A percentile compares a stretch with the other conserved stretches of the same genome.
Conservation (phyloP, 2,888 invertebrate genomes). For the Lithophane semibrunnea region DNA sequence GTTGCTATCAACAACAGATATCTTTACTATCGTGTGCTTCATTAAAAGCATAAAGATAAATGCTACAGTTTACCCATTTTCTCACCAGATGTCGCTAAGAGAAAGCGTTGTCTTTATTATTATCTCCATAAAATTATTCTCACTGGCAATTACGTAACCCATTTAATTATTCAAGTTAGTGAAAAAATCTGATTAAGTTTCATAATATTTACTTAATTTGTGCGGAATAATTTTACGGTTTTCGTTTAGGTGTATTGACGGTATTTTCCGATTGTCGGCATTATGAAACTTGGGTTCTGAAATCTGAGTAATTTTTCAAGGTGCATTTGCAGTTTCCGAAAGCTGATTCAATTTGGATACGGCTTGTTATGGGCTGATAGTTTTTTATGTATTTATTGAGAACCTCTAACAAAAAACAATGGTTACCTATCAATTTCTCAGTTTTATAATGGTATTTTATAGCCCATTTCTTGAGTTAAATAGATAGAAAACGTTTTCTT, state of each 20-base stretch:
- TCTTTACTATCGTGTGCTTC: background rate
- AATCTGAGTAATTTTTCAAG: constrained; percentile 55
- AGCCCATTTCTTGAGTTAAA: background rate
- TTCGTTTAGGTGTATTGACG: constrained; percentile 46
- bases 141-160: constrained; percentile 44
- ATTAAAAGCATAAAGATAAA: background rate
- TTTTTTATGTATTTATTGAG: background rate
- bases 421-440: background rate
- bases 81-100: constrained; percentile 3
- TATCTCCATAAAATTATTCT: constrained; percentile 24
- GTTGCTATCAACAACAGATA: background rate
- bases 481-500: background rate
- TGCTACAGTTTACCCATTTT: background rate
- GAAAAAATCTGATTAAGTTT: constrained; percentile 40
- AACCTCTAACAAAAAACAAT: background rate
- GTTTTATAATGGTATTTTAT: background rate
- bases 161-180: constrained; percentile 45
- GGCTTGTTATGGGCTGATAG: constrained; percentile 2
- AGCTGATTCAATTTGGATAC: constrained; percentile 42
- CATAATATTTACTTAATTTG: constrained; percentile 44
- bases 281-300: constrained; percentile 49
- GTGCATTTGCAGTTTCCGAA: constrained; percentile 42
- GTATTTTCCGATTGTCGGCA: constrained; percentile 33
- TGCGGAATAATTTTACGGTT: constrained; percentile 54
- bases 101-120: constrained; percentile 23